Evolutionary conservation across 2,888 invertebrate species (phyloP).

Genomic region (Xanthostigma xanthostigma): DNA sequence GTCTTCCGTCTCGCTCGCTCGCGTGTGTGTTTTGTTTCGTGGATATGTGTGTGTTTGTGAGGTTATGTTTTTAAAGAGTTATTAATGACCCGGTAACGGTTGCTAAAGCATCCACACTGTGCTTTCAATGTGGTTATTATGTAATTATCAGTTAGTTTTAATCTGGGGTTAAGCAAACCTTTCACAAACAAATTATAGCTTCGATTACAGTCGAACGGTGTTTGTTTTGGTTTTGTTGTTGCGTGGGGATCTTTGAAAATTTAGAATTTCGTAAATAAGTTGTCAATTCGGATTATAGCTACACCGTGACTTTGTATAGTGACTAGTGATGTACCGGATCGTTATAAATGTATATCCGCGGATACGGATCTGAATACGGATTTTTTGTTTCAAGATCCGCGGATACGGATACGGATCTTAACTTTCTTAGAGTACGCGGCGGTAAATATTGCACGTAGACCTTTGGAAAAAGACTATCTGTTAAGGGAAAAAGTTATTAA

Average conservation of each 20-base stretch:
- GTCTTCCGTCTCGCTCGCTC: background rate
- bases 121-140: constrained; percentile 30
- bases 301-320: no score
- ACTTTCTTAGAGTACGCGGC: no score
- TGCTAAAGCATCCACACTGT: constrained; percentile 20
- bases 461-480: no score
- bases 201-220: constrained; percentile 12
- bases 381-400: no score
- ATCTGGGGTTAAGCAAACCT: constrained; percentile 36
- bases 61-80: constrained; percentile 23
- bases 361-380: no score
- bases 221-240: no score
- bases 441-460: no score
- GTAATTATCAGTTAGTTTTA: constrained; percentile 37
- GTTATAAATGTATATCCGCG: no score
- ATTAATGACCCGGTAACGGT: constrained; percentile 32
- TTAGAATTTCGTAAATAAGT: background rate
- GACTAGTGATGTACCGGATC: no score
- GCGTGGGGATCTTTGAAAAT: no score
- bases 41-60: background rate
- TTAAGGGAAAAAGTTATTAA: no score
- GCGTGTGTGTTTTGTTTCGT: background rate
- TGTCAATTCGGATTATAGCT: background rate
- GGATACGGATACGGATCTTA: no score
- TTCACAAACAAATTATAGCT: constrained; percentile 31